These are phyloP conservation scores for Cydia pomonella DNA, from an alignment of 1,140 invertebrate species.

Conservation along the genomic window DNA sequence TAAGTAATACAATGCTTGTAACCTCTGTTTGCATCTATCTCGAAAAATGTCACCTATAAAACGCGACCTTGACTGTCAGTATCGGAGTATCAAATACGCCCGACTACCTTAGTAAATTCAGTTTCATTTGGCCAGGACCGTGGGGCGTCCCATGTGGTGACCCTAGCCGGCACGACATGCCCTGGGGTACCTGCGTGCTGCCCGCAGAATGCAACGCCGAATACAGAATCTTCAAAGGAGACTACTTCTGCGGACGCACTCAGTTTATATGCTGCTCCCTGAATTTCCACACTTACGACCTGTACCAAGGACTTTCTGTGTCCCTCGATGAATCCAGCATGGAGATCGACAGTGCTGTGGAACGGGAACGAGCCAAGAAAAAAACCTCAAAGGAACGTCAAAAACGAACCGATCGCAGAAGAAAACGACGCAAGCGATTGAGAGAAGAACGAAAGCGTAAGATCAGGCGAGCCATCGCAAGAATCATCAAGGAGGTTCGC, in stretches of 20 bases:
- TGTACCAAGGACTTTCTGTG: slow-evolving; percentile 63
- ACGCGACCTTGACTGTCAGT: too few relatives aligned
- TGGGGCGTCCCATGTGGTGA: slow-evolving; percentile 32
- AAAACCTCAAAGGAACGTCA: slow-evolving; percentile 48
- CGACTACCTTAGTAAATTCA: neutral
- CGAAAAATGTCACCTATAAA: too few relatives aligned
- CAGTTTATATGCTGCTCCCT: slow-evolving; percentile 26
- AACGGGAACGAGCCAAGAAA: slow-evolving; percentile 40
- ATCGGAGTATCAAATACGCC: too few relatives aligned
- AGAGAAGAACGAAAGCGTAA: slow-evolving; percentile 57
- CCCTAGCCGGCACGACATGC: slow-evolving; percentile 33
- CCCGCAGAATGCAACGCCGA: slow-evolving; percentile 10
- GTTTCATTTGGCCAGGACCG: slow-evolving; percentile 8
- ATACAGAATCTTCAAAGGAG: slow-evolving; percentile 22
- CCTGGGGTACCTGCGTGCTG: slow-evolving; percentile 26
- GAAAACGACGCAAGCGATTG: slow-evolving; percentile 48
- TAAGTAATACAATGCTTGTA: too few relatives aligned
- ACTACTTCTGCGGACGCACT: slow-evolving; percentile 33
- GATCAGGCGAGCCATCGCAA: slow-evolving; percentile 61
- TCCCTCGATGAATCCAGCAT: slow-evolving; percentile 62
- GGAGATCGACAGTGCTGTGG: slow-evolving; percentile 56
- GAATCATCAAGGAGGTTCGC: slow-evolving; percentile 60
- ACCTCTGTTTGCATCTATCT: too few relatives aligned
- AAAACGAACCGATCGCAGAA: slow-evolving; percentile 42
- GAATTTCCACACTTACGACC: slow-evolving; percentile 41